Conservation (phyloP, 2,797 vertebrate species). For the Jordanella pulchra region DNA sequence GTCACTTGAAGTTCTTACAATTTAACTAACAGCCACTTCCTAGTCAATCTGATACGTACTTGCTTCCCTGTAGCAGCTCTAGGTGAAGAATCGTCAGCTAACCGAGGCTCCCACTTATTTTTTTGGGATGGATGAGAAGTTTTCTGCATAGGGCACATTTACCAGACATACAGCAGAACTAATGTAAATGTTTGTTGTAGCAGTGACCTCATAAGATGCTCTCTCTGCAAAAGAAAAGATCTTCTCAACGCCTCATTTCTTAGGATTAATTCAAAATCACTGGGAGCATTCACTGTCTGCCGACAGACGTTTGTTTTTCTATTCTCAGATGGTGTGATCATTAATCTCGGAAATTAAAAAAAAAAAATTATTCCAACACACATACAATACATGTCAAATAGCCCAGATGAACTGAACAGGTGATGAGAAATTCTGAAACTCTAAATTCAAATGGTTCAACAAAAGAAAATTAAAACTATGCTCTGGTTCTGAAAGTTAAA, state of each 20-base stretch:
- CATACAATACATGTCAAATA: neutral
- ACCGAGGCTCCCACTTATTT: neutral
- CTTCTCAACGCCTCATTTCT: neutral
- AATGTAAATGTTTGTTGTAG: neutral
- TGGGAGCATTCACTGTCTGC: neutral
- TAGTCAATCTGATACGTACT: neutral
- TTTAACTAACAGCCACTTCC: slow-evolving; percentile 18
- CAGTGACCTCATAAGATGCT: neutral
- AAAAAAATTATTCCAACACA: neutral
- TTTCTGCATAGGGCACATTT: neutral
- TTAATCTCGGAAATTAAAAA: too few relatives aligned
- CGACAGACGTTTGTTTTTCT: neutral
- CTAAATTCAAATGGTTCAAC: neutral
- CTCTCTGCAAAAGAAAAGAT: neutral
- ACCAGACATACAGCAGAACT: neutral
- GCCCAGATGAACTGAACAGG: neutral
- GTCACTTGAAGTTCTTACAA: slow-evolving; percentile 15
- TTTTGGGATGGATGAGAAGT: neutral
- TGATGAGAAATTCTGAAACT: neutral
- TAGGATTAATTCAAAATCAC: neutral
- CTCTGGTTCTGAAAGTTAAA: neutral
- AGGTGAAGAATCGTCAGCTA: too few relatives aligned
- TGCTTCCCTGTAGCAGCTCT: too few relatives aligned
- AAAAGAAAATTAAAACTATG: neutral
- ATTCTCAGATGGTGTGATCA: neutral